These are phyloP conservation scores for Kuschelorhynchus macadamiae DNA, from an alignment of 2,888 invertebrate genomes.

Conservation along the genomic window DNA sequence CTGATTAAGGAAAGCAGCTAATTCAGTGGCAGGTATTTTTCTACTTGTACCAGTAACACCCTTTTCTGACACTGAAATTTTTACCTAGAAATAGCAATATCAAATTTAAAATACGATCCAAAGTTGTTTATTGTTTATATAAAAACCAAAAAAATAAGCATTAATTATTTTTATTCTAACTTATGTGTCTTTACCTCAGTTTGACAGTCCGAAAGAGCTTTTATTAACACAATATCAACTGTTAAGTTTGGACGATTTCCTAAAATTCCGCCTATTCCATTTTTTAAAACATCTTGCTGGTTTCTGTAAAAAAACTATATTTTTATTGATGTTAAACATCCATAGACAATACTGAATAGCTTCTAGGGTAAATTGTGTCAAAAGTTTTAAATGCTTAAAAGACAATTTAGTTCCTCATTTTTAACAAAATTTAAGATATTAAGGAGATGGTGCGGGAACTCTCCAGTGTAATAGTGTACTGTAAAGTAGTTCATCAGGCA, in stretches of 20 bases:
- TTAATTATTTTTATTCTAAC: too few relatives aligned
- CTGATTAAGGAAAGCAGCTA: conserved; percentile 80
- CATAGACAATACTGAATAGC: too few relatives aligned
- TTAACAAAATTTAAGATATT: too few relatives aligned
- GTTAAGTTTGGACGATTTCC: conserved; percentile 89
- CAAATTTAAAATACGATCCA: not conserved
- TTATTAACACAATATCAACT: conserved; percentile 83
- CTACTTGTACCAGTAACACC: conserved; percentile 76
- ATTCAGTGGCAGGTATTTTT: conserved; percentile 81
- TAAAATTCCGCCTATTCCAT: conserved; percentile 78
- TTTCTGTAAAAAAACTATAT: conserved; percentile 68
- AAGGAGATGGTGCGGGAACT: too few relatives aligned
- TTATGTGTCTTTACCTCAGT: conserved; percentile 76
- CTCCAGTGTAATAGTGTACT: too few relatives aligned
- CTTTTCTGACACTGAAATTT: conserved; percentile 78
- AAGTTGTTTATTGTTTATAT: too few relatives aligned
- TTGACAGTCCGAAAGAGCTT: conserved; percentile 83
- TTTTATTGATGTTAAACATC: not conserved
- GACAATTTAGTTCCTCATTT: too few relatives aligned
- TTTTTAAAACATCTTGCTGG: conserved; percentile 80
- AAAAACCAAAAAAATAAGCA: too few relatives aligned
- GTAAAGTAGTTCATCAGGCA: too few relatives aligned
- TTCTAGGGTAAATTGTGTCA: too few relatives aligned
- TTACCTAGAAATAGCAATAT: conserved; percentile 67
- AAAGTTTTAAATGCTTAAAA: too few relatives aligned